These are phyloP conservation scores for Tuberolachnus salignus DNA, from an alignment of 2,888 invertebrate genomes.

Conservation along the genomic window DNA sequence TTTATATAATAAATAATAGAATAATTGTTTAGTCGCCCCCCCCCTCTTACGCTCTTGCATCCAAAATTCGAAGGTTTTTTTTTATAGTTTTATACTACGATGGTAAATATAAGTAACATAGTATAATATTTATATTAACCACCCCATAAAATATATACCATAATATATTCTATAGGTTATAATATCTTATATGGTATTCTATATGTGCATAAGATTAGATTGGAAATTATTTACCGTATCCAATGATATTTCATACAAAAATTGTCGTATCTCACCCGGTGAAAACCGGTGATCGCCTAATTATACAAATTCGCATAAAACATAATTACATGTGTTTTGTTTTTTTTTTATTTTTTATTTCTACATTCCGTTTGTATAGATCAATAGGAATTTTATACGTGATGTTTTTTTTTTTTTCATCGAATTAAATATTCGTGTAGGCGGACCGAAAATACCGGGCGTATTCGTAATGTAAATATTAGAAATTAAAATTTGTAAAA, in stretches of 20 bases:
- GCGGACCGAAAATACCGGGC: not conserved
- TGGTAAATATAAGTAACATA: too few species aligned
- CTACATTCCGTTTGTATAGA: not conserved
- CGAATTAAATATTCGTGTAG: slow-evolving; percentile 7
- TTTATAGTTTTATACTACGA: too few species aligned
- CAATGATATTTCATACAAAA: not conserved
- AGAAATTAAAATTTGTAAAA: slow-evolving; percentile 7
- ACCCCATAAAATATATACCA: too few species aligned
- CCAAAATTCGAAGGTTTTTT: too few species aligned
- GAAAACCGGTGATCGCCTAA: not conserved
- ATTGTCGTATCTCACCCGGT: not conserved
- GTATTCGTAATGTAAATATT: slow-evolving; percentile 12
- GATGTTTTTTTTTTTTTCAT: not conserved
- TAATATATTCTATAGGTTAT: not conserved
- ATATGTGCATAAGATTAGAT: not conserved
- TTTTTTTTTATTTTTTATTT: too few species aligned
- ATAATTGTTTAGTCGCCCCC: too few species aligned
- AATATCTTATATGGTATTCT: not conserved
- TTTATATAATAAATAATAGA: too few species aligned
- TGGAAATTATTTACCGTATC: not conserved
- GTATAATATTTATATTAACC: too few species aligned
- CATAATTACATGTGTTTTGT: not conserved
- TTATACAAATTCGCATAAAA: not conserved
- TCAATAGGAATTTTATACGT: slow-evolving; percentile 2
- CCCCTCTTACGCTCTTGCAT: too few species aligned